These are phyloP conservation scores for Scrobipalpa atriplicella DNA, from an alignment of 2,888 invertebrate genomes.

Conservation along the genomic window DNA sequence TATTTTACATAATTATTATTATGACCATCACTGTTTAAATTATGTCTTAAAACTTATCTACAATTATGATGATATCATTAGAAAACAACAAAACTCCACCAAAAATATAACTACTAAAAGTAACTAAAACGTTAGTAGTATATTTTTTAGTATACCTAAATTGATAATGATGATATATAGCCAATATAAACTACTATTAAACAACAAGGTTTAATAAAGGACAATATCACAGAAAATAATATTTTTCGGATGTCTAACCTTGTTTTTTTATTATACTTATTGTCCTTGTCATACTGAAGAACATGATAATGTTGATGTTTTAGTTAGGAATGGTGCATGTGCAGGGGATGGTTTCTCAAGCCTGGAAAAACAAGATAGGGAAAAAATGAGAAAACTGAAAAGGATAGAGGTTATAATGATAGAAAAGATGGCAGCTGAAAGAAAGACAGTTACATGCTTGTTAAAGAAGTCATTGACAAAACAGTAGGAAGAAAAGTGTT, in stretches of 20 bases:
- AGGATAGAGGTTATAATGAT: not conserved
- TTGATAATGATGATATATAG: not conserved
- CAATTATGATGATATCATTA: too few relatives aligned
- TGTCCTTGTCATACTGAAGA: conserved; percentile 1
- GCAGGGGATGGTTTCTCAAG: conserved; percentile 12
- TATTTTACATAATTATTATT: too few relatives aligned
- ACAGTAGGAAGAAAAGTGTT: conserved; percentile 1
- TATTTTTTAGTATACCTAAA: too few relatives aligned
- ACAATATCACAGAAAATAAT: not conserved
- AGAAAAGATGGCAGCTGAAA: not conserved
- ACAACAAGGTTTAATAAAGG: not conserved
- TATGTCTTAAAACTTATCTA: too few relatives aligned
- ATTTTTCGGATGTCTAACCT: not conserved
- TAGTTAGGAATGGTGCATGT: conserved; percentile 9
- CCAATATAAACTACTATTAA: not conserved
- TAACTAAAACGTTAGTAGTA: too few relatives aligned
- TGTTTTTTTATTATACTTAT: not conserved
- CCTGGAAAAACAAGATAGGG: conserved; percentile 7
- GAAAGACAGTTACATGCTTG: not conserved
- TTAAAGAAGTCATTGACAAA: not conserved
- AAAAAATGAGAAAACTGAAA: not conserved
- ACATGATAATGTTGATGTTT: conserved; percentile 6
- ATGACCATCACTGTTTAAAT: too few relatives aligned
- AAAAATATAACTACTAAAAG: too few relatives aligned
- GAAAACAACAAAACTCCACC: too few relatives aligned